Base-by-base conservation (phyloP, 1,140 invertebrate genomes). In the Drosophila rhopaloa region DNA sequence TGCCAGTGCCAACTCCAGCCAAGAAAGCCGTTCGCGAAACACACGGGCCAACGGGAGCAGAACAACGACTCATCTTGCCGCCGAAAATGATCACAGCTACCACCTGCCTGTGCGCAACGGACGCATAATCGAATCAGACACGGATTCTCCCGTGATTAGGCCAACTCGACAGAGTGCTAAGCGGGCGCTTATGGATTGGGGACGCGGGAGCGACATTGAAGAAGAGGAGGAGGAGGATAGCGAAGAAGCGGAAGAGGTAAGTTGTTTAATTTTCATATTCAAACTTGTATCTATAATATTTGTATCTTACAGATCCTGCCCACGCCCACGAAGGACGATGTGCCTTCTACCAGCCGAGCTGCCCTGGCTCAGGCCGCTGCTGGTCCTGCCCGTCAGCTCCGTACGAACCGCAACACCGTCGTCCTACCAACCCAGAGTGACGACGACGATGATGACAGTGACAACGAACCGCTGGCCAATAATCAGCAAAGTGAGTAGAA, bases 61-160 rank as follows among this genome's bases (percentile, higher is more conserved):
- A 2, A 32, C 35, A 0, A 27, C 43, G 3, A 50, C 76, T 8
- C 73, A 81, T 14, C 54, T 77, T 59, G 82, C 78, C 2, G 58
- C 91, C 5, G 91, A 92, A 44, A 91, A 90, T 44, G 91, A 92
- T 76, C 91, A 92, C 44, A 92, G 91, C 61, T 92, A 92, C 54
- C 91, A 92, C 74, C 43, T 92, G 37, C 85, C 91, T 0, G 86
- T 88, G 9, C 84, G 90, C 50, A 91, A 90, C 55, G 90, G 91
- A 4, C 90, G 91, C 3, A 86, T 90, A 29, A 76, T 86, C 4
- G 90, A 91, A 11, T 90, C 91, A 0, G 91, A 92, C 41, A 92
- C 90, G 6, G 91, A 92, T 35, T 91, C 86, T 1, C 76, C 80
- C 8, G 62, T 79, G 2, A 65, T 73, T 2, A 62, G 91, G 9